Evolutionary conservation across 2,113 vertebrate genomes (phyloP).

Genomic region (Apodemus sylvaticus): DNA sequence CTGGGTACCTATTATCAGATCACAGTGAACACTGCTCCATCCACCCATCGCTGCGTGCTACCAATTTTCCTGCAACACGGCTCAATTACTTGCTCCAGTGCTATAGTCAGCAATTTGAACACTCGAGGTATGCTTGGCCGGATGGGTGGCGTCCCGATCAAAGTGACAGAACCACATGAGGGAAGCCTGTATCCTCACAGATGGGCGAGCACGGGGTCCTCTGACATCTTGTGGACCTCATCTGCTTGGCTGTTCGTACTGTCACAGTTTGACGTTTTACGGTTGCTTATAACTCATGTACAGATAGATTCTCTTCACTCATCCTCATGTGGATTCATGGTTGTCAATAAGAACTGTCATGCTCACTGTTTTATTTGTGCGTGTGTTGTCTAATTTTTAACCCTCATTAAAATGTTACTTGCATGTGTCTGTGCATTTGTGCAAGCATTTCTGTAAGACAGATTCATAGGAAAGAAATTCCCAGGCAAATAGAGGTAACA

Average conservation of each 20-base stretch:
- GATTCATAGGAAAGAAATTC: not conserved
- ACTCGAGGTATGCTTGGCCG: not conserved
- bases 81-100: slow-evolving; percentile 27
- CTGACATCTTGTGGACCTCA: not conserved
- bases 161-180: not conserved
- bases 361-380: not conserved
- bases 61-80: not conserved
- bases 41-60: not conserved
- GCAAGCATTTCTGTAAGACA: not conserved
- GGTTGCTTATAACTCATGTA: not conserved
- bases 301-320: too few species aligned
- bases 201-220: not conserved
- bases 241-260: not conserved
- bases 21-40: not conserved
- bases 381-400: not conserved
- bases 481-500: not conserved
- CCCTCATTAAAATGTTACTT: not conserved
- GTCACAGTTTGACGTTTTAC: not conserved
- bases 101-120: slow-evolving; percentile 34
- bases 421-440: not conserved
- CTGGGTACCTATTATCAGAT: slow-evolving; percentile 7
- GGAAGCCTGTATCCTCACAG: not conserved
- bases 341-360: not conserved
- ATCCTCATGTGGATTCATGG: not conserved
- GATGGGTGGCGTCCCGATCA: not conserved